These are phyloP conservation scores for Scaptomyza pallida DNA, from an alignment of 1,140 invertebrate genomes.

Conservation along the genomic window DNA sequence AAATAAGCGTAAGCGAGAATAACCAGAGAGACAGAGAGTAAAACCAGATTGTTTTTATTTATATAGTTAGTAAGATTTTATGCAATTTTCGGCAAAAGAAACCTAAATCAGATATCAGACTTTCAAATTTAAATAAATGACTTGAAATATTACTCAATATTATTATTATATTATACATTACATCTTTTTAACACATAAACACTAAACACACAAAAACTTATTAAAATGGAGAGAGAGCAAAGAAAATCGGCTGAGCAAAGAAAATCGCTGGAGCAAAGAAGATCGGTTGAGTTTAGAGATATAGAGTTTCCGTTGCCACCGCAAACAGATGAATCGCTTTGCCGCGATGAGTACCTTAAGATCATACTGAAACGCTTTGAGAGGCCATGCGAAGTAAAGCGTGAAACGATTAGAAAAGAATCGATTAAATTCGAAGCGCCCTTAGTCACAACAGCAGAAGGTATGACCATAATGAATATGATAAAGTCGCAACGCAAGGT, in stretches of 20 bases:
- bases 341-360: conserved; percentile 50
- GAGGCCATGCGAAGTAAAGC: fast-evolving
- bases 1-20: not conserved
- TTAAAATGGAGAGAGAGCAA: too few relatives aligned
- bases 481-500: not conserved
- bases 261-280: too few relatives aligned
- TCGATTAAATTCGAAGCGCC: not conserved
- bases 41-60: too few relatives aligned
- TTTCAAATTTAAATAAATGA: too few relatives aligned
- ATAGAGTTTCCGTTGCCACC: conserved; percentile 46
- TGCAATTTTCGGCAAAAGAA: not conserved
- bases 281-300: not conserved
- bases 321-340: conserved; percentile 33
- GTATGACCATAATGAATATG: conserved; percentile 13
- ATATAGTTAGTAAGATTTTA: too few relatives aligned
- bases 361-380: not conserved
- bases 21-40: not conserved
- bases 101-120: not conserved
- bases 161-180: too few relatives aligned
- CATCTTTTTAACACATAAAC: too few relatives aligned
- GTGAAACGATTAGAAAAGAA: not conserved
- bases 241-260: not conserved
- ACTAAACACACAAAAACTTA: too few relatives aligned
- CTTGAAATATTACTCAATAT: too few relatives aligned
- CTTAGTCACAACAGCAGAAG: conserved; percentile 1